These are phyloP conservation scores for Synanthedon myopaeformis DNA, from an alignment of 2,888 invertebrate species.

Conservation along the genomic window DNA sequence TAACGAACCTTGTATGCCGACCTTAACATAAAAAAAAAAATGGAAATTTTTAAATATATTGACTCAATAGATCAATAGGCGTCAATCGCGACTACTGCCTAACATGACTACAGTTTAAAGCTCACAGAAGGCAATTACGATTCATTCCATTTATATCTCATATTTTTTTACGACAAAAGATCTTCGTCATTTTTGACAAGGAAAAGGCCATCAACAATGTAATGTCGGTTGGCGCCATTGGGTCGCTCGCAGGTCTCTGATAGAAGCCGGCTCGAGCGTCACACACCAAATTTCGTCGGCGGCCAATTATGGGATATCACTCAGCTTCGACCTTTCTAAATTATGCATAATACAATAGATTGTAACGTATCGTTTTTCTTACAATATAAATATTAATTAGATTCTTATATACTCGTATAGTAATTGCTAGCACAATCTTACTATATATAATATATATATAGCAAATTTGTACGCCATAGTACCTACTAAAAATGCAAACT, in stretches of 20 bases:
- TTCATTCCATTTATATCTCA: slow-evolving; percentile 57
- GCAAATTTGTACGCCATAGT: no score
- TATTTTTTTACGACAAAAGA: slow-evolving; percentile 61
- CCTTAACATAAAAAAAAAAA: no score
- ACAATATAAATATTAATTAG: no score
- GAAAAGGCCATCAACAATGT: slow-evolving; percentile 69
- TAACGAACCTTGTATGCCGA: no score
- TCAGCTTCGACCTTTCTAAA: slow-evolving; percentile 57
- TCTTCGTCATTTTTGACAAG: slow-evolving; percentile 70
- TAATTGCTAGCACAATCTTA: no score
- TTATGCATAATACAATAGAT: slow-evolving; percentile 44
- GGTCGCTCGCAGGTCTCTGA: slow-evolving; percentile 43
- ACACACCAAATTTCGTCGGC: slow-evolving; percentile 38
- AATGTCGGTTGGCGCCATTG: slow-evolving; percentile 58
- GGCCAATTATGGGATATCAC: slow-evolving; percentile 68
- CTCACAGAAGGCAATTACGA: slow-evolving; percentile 56
- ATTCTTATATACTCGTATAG: no score
- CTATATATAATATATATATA: no score
- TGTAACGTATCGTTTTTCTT: no score
- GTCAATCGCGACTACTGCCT: slow-evolving; percentile 28
- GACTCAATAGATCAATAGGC: neutral
- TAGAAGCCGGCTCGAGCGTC: slow-evolving; percentile 42
- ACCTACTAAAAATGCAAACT: no score
- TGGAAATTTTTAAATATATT: no score
- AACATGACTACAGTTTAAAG: slow-evolving; percentile 51